Percentiles rank a stretch among this genome's conserved stretches.
Evolutionary conservation across 2,888 invertebrate species (phyloP).

Genomic region (Hypolimnas misippus): DNA sequence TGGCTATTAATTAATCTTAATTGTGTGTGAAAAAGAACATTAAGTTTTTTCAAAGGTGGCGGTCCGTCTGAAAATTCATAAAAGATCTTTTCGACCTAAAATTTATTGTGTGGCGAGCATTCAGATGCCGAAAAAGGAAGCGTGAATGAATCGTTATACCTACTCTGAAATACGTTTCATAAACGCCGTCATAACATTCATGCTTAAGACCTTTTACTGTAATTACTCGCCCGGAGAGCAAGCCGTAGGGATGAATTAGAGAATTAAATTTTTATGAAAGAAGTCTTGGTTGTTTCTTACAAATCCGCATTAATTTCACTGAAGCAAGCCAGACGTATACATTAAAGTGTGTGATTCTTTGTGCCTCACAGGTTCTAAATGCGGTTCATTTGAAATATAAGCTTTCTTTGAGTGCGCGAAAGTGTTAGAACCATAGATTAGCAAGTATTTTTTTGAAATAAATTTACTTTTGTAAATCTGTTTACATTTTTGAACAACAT

Average conservation of each 20-base stretch:
- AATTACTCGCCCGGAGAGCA: slow-evolving; percentile 70
- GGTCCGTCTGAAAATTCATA: slow-evolving; percentile 51
- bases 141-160: slow-evolving; percentile 63
- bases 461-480: slow-evolving; percentile 1
- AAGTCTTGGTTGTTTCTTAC: slow-evolving; percentile 74
- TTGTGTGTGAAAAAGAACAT: slow-evolving; percentile 42
- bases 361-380: slow-evolving; percentile 33
- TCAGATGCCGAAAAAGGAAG: slow-evolving; percentile 64
- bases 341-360: slow-evolving; percentile 41
- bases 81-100: slow-evolving; percentile 57
- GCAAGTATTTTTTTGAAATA: slow-evolving; percentile 25
- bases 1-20: slow-evolving; percentile 41
- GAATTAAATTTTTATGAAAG: slow-evolving; percentile 77
- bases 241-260: slow-evolving; percentile 72
- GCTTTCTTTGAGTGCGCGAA: slow-evolving; percentile 32
- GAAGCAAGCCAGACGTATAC: slow-evolving; percentile 40
- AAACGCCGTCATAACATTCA: slow-evolving; percentile 82
- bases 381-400: slow-evolving; percentile 33
- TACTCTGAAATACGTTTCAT: slow-evolving; percentile 77
- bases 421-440: slow-evolving; percentile 32
- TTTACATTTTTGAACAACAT: not conserved
- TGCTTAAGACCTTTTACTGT: slow-evolving; percentile 82
- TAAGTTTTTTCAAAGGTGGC: slow-evolving; percentile 43
- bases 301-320: slow-evolving; percentile 46
- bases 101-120: slow-evolving; percentile 76